Conservation (phyloP, 2,113 vertebrate species). For the Microcebus lehilahytsara region DNA sequence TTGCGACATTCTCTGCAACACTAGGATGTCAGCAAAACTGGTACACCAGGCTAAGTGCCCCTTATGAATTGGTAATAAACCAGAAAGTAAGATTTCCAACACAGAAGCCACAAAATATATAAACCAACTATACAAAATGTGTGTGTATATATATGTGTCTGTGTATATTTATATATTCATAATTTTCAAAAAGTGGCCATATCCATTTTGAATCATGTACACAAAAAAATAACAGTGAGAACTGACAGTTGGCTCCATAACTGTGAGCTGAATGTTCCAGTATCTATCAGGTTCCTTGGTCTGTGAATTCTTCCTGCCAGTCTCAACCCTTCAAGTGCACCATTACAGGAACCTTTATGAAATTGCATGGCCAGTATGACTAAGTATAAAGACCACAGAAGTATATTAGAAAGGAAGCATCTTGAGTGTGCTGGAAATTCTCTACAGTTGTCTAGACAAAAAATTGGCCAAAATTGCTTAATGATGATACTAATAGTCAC, state of each 20-base stretch:
- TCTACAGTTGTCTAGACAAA: neutral
- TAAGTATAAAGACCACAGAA: neutral
- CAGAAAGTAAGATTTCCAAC: neutral
- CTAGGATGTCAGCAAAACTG: neutral
- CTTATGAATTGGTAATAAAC: neutral
- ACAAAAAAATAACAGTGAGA: neutral
- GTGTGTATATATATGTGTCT: neutral
- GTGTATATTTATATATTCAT: too few relatives aligned
- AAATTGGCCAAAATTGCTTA: neutral
- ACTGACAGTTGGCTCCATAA: neutral
- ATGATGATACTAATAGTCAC: neutral
- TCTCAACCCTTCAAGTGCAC: neutral
- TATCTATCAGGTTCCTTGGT: neutral
- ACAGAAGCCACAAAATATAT: neutral
- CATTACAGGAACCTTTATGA: neutral
- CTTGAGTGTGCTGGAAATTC: neutral
- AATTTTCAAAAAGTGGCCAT: neutral
- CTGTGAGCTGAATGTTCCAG: neutral
- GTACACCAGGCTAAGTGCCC: neutral
- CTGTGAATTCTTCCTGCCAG: neutral
- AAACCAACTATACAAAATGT: neutral
- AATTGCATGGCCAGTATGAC: fast-evolving
- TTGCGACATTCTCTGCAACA: neutral
- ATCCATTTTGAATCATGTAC: neutral
- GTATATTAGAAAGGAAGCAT: neutral